Evolutionary conservation across 2,888 invertebrate genomes (phyloP), one percentile per base, ranked within the genome.

Genomic region (Latrodectus hesperus): DNA sequence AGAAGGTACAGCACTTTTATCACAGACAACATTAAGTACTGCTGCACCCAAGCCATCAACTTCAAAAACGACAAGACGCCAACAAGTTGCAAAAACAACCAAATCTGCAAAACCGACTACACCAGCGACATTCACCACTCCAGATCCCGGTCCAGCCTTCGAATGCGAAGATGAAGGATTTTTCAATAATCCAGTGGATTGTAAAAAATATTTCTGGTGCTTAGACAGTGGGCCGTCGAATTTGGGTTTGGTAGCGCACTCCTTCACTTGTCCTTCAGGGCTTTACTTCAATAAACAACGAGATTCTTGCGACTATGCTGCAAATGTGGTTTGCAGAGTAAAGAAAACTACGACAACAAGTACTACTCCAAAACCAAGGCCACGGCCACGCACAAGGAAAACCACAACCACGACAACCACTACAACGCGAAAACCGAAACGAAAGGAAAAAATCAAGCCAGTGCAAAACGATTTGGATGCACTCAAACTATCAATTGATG

Each of bases 161-260:
- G 96, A 96, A 92, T 98, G 98, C 92, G 96, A 95, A 91, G 97
- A 97, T 90, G 98, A 98, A 93, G 98, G 98, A 6, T 98, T 98
- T 93, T 98, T 95, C 93, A 95, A 95, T 16, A 97, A 98, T 93
- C 97, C 97, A 0, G 94, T 96, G 67, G 97, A 98, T 92, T 98
- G 98, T 92, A 97, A 97, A 92, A 97, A 97, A 92, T 98, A 98
- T 92, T 98, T 96, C 93, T 98, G 97, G 97, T 98, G 98, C 91
- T 93, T 98, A 90, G 96, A 97, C 92, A 96, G 97, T 0, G 91
- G 91, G 4, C 91, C 91, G 38, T 96, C 97, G 0, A 96, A 97
- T 91, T 94, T 97, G 38, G 98, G 97, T 89, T 95, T 98, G 76
- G 96, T 98, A 9, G 97, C 97, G 0, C 97, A 98, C 93, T 96